Evolutionary conservation across 2,888 invertebrate species (phyloP).

Genomic region (Cheilosia vulpina): DNA sequence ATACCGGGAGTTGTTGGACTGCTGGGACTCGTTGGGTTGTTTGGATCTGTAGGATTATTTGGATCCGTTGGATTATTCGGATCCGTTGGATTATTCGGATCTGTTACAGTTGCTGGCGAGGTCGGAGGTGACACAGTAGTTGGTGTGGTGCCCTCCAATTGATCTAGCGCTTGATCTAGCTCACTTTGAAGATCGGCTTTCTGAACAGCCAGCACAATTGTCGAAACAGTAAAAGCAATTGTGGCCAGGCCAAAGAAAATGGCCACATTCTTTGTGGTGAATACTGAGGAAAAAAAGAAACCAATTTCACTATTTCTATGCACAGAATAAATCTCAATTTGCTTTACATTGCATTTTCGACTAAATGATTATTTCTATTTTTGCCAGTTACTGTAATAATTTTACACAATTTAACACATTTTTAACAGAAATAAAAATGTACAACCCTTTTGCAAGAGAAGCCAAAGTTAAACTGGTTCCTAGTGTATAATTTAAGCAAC

Average conservation of each 20-base stretch:
- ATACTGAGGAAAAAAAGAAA: constrained; percentile 73
- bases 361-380: background rate
- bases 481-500: constrained; percentile 3
- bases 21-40: no score
- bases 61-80: background rate
- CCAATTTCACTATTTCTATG: background rate
- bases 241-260: constrained; percentile 80
- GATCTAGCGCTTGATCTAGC: constrained; percentile 79
- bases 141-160: constrained; percentile 76
- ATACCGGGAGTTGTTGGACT: background rate
- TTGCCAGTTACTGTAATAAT: background rate
- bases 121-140: constrained; percentile 5
- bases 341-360: constrained; percentile 48
- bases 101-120: constrained; percentile 8
- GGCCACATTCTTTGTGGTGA: constrained; percentile 79
- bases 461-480: constrained; percentile 34
- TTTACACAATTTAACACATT: constrained; percentile 39
- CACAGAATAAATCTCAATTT: background rate
- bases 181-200: constrained; percentile 80
- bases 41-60: background rate
- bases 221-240: constrained; percentile 84
- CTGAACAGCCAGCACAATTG: constrained; percentile 84
- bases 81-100: background rate
- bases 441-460: constrained; percentile 38
- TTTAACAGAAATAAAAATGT: constrained; percentile 20